phyloP scores from a whole-genome alignment of 2,888 invertebrate species.

The Agonopterix arenella region DNA sequence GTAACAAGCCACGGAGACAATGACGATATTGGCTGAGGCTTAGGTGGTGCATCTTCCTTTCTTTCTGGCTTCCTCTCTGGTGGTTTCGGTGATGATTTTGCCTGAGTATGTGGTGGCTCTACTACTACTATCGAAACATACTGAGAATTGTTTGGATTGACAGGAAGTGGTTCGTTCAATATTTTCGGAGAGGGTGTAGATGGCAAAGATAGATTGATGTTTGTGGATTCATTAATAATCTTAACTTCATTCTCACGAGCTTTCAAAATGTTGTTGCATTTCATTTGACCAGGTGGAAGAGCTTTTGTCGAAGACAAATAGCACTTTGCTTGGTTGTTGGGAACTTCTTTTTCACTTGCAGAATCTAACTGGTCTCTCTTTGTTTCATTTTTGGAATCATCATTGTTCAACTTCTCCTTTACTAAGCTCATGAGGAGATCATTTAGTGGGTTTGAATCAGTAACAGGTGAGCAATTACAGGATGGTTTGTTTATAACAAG shows the following conservation, averaged over 20 bases:
- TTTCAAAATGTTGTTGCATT: conserved; percentile 94
- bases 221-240: conserved; percentile 63
- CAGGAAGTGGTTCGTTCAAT: conserved; percentile 68
- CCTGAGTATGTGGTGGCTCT: conserved; percentile 56
- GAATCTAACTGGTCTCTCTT: conserved; percentile 73
- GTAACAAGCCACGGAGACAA: conserved; percentile 90
- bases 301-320: conserved; percentile 79
- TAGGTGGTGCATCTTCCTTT: conserved; percentile 70
- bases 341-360: conserved; percentile 74
- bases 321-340: conserved; percentile 83
- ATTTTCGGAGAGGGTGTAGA: conserved; percentile 70
- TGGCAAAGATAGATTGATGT: conserved; percentile 62
- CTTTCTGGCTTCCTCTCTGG: conserved; percentile 41
- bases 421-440: conserved; percentile 70
- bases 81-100: conserved; percentile 63
- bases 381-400: conserved; percentile 80
- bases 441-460: conserved; percentile 66
- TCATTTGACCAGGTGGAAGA: conserved; percentile 92
- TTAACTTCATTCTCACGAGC: conserved; percentile 78
- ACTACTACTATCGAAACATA: conserved; percentile 72
- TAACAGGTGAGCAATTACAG: conserved; percentile 65
- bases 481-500: conserved; percentile 60
- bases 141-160: conserved; percentile 60
- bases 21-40: conserved; percentile 79
- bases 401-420: conserved; percentile 76